Evolutionary conservation across 1,140 invertebrate species (phyloP).

Genomic region (Sitodiplosis mosellana): DNA sequence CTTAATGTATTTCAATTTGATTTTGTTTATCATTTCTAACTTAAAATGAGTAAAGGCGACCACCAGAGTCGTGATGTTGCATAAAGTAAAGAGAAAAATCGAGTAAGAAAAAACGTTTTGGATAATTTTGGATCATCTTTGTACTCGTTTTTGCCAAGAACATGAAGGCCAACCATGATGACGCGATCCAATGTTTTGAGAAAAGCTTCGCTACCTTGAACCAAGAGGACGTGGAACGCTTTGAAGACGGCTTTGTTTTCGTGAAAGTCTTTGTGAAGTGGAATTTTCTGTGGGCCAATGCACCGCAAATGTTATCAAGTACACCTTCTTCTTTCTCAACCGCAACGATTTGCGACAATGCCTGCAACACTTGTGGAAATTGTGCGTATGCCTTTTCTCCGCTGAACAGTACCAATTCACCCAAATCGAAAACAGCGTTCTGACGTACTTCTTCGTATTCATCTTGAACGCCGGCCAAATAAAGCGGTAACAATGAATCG

Average conservation of each 20-base stretch:
- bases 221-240: slow-evolving; percentile 41
- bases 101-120: no score
- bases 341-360: slow-evolving; percentile 36
- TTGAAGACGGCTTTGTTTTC: slow-evolving; percentile 53
- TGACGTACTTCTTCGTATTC: slow-evolving; percentile 46
- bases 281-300: slow-evolving; percentile 52
- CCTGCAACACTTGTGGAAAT: slow-evolving; percentile 36
- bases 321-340: slow-evolving; percentile 40
- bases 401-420: slow-evolving; percentile 44
- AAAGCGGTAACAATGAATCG: slow-evolving; percentile 37
- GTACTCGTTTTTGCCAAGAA: slow-evolving; percentile 31
- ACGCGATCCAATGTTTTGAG: slow-evolving; percentile 31
- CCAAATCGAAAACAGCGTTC: slow-evolving; percentile 57
- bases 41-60: no score
- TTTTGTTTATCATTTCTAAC: no score
- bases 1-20: no score
- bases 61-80: no score
- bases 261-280: slow-evolving; percentile 52
- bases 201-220: slow-evolving; percentile 32
- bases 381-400: slow-evolving; percentile 16
- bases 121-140: no score
- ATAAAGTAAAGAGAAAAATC: no score
- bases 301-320: slow-evolving; percentile 61
- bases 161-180: slow-evolving; percentile 30
- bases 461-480: slow-evolving; percentile 40